phyloP scores from a whole-genome alignment of 92 coral and sea anemone species.

The Parazoanthus atlanticus region DNA sequence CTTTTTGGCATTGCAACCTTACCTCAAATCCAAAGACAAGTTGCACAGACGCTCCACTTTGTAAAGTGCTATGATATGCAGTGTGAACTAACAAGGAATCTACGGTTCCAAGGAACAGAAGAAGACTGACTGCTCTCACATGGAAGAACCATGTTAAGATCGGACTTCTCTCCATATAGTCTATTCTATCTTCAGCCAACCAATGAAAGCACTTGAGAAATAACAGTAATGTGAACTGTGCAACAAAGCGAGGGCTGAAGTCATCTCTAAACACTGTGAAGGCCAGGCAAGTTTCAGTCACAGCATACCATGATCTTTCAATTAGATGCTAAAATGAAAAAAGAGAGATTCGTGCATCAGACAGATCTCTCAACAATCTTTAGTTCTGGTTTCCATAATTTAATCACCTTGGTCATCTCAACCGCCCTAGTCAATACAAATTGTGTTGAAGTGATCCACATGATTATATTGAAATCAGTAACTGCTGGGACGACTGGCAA shows the following conservation, averaged over 20 bases:
- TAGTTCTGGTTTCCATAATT: neutral
- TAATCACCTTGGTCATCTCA: too few species aligned
- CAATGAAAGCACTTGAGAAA: constrained; percentile 97
- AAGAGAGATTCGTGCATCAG: neutral
- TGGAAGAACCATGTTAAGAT: constrained; percentile 89
- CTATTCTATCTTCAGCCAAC: constrained; percentile 97
- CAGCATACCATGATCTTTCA: constrained; percentile 99
- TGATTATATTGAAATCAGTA: too few species aligned
- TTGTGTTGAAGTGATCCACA: too few species aligned
- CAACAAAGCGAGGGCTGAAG: constrained; percentile 98
- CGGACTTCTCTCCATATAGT: constrained; percentile 99
- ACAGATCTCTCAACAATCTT: neutral
- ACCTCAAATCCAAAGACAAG: constrained; percentile 99
- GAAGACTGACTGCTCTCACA: constrained; percentile 75
- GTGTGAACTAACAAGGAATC: constrained; percentile 88
- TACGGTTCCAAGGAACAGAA: constrained; percentile 79
- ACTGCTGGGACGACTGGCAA: too few species aligned
- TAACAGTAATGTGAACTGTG: constrained; percentile 91
- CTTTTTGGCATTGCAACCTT: neutral
- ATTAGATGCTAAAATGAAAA: constrained; percentile 81
- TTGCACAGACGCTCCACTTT: constrained; percentile 98
- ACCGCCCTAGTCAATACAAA: too few species aligned
- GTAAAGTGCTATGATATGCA: constrained; percentile 90
- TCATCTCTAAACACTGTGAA: constrained; percentile 99
- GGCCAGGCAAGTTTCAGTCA: constrained; percentile 98